Evolutionary conservation across 2,797 vertebrate species (phyloP), one percentile per base, ranked within the genome.

Genomic region (Peromyscus nudipes): DNA sequence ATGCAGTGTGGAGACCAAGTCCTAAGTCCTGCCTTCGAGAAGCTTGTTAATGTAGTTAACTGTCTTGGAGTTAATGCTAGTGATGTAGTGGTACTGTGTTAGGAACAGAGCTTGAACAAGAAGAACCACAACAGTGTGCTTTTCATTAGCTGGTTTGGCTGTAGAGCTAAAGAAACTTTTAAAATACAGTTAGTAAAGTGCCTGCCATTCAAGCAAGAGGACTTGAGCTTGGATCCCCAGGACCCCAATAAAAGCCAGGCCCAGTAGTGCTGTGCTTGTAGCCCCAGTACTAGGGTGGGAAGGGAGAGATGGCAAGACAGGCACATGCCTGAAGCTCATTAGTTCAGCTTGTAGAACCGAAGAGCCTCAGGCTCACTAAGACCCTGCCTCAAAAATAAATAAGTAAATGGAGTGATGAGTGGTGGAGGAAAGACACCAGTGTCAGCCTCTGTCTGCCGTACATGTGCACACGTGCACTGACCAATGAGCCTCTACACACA

Each of bases 81-180:
- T 69, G 80, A 89, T 6, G 34, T 64, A 73, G 43, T 91, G 46
- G 67, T 81, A 23, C 25, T 75, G 9, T 90, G 34, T 62, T 90
- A 67, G 62, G 85, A 62, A 85, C 94, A 52, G 86, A 84, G 34
- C 64, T 34, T 37, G 71, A 95, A 77, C 81, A 52, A 13, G 49
- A 95, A 69, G 88, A 82, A 57, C 62, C 37, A 92, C 71, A 92
- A 76, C 12, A 79, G 55, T 88, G 43, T 31, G 31, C 79, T 90
- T 96, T 49, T 89, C 40, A 64, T 64, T 77, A 81, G 65, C 37
- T 79, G 14, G 16, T 81, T 95, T 95, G 87, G 46, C 86, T 88
- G 7, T 69, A 16, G 60, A 62, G 81, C 81, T 92, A 75, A 92
- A 95, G 90, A 92, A 92, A 49, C 43, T 96, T 96, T 55, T 55